These are phyloP conservation scores for Brotula barbata DNA, from an alignment of 2,797 vertebrate species.

Conservation along the genomic window DNA sequence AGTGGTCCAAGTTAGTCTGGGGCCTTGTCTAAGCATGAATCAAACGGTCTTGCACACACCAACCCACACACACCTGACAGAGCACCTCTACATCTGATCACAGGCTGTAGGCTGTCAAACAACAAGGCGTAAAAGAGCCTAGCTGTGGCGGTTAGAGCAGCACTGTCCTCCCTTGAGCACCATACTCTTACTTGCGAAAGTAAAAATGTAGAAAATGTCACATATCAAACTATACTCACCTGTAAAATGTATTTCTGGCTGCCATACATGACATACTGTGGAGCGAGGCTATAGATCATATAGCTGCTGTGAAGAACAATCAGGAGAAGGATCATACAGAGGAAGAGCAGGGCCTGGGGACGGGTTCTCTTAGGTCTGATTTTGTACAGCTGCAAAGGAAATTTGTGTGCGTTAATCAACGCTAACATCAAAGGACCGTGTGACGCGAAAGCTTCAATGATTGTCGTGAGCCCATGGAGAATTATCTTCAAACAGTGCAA, in stretches of 20 bases:
- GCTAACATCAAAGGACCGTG: neutral
- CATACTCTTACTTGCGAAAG: constrained; percentile 13
- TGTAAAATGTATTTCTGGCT: constrained; percentile 94
- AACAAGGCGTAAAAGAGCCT: constrained; percentile 53
- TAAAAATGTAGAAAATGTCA: constrained; percentile 8
- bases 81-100: constrained; percentile 5
- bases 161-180: constrained; percentile 24
- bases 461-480: neutral
- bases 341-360: constrained; percentile 96
- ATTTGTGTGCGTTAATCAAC: constrained; percentile 9
- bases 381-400: constrained; percentile 88
- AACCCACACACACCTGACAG: neutral
- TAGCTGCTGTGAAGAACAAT: constrained; percentile 98
- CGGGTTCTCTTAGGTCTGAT: constrained; percentile 91
- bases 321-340: constrained; percentile 97
- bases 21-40: neutral
- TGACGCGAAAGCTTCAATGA: neutral
- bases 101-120: constrained; percentile 48
- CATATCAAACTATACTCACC: constrained; percentile 76
- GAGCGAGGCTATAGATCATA: constrained; percentile 98
- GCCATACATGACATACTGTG: constrained; percentile 99
- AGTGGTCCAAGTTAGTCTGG: neutral
- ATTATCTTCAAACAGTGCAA: neutral
- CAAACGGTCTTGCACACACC: neutral
- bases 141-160: neutral